Conservation (phyloP, 2,797 vertebrate genomes). For the Esox masquinongy region DNA sequence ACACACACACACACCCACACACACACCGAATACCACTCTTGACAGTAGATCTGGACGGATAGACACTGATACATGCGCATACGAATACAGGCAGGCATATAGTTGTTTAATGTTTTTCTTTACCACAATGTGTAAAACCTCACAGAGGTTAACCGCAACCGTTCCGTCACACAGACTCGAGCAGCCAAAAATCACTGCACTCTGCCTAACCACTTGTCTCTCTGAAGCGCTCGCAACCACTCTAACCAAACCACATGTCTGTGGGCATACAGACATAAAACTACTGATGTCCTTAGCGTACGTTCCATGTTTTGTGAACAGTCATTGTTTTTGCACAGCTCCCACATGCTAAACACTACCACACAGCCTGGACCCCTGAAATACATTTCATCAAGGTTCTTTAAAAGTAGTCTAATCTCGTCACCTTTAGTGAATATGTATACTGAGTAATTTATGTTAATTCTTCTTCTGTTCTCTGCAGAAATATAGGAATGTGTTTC, state of each 20-base stretch:
- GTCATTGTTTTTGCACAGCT: background rate
- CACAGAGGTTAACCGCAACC: background rate
- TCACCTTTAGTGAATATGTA: slow-evolving; percentile 12
- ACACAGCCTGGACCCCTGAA: slow-evolving; percentile 14
- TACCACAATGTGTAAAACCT: slow-evolving; percentile 8
- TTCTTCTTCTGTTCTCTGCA: slow-evolving; percentile 22
- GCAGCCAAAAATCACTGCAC: slow-evolving; percentile 5
- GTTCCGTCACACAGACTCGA: background rate
- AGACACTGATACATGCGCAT: background rate
- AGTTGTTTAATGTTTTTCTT: background rate
- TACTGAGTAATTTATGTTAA: slow-evolving; percentile 14
- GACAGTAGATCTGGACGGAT: background rate
- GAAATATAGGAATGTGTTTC: slow-evolving; percentile 46
- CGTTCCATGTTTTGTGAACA: slow-evolving; percentile 34
- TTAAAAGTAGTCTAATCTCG: background rate
- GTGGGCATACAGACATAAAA: slow-evolving; percentile 30
- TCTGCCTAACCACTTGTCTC: background rate
- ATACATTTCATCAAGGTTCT: background rate
- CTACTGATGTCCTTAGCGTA: slow-evolving; percentile 36
- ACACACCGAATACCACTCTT: background rate
- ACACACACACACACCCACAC: background rate
- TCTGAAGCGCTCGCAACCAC: slow-evolving; percentile 1
- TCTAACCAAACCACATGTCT: slow-evolving; percentile 49
- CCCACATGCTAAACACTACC: slow-evolving; percentile 30
- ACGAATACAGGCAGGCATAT: background rate